These are phyloP conservation scores for Branchinecta lynchi DNA, from an alignment of 1,140 invertebrate genomes.

Conservation along the genomic window DNA sequence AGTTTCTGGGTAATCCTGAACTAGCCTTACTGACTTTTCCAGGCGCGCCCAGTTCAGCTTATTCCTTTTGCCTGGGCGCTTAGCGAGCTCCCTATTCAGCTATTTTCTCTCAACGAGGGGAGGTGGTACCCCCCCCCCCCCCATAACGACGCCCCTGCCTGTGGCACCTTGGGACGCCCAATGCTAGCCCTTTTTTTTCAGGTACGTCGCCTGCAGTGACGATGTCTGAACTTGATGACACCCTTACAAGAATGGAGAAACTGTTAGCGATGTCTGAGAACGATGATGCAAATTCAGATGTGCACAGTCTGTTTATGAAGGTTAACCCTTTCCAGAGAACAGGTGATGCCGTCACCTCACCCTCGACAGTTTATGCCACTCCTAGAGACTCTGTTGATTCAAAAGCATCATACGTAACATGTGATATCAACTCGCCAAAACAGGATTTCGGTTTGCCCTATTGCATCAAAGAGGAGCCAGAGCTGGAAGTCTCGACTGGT, in stretches of 20 bases:
- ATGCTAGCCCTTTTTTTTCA: too few relatives aligned
- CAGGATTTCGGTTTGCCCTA: background rate
- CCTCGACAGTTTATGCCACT: background rate
- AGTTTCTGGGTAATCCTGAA: too few relatives aligned
- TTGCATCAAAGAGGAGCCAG: background rate
- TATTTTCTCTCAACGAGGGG: too few relatives aligned
- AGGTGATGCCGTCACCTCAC: background rate
- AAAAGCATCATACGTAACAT: background rate
- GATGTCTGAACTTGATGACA: background rate
- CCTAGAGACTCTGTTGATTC: background rate
- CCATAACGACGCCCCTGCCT: too few relatives aligned
- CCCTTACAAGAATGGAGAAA: conserved; percentile 2
- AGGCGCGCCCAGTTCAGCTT: too few relatives aligned
- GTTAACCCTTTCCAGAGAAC: background rate
- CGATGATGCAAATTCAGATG: background rate
- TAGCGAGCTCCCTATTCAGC: too few relatives aligned
- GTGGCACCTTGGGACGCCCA: too few relatives aligned
- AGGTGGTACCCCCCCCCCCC: too few relatives aligned
- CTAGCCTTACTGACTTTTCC: too few relatives aligned
- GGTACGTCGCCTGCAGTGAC: background rate
- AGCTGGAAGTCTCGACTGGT: background rate
- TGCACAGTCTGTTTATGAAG: background rate
- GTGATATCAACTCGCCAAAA: background rate
- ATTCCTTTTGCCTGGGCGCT: too few relatives aligned
- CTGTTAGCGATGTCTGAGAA: background rate